Conservation (phyloP, 2,888 invertebrate species). For the Cheilosia scutellata region DNA sequence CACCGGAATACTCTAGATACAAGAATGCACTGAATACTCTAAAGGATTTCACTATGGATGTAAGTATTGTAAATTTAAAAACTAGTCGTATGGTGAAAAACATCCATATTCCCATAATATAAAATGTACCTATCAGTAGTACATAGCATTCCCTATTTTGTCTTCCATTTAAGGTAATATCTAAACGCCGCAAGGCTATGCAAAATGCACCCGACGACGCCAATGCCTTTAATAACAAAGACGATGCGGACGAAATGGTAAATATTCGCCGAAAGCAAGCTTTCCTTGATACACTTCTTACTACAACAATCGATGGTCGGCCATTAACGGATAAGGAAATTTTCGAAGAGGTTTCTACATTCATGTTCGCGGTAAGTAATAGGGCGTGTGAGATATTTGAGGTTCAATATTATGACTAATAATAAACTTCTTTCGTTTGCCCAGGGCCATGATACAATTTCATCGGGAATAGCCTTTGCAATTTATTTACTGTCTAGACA, state of each 20-base stretch:
- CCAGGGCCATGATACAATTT: slow-evolving; percentile 87
- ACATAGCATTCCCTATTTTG: neutral
- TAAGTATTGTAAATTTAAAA: neutral
- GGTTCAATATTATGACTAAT: neutral
- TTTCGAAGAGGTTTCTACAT: slow-evolving; percentile 83
- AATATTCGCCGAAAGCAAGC: slow-evolving; percentile 79
- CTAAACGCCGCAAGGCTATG: slow-evolving; percentile 78
- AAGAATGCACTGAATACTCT: neutral
- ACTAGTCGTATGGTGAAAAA: too few species aligned
- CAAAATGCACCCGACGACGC: neutral
- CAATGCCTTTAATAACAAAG: slow-evolving; percentile 49
- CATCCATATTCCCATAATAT: too few species aligned
- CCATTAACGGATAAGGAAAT: slow-evolving; percentile 80
- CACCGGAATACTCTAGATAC: neutral
- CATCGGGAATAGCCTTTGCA: slow-evolving; percentile 85
- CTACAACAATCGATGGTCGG: slow-evolving; percentile 79
- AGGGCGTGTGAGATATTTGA: too few species aligned
- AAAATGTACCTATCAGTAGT: too few species aligned
- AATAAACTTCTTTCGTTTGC: neutral
- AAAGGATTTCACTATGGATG: neutral
- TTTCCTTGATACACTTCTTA: slow-evolving; percentile 81
- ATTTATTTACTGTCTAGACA: slow-evolving; percentile 85
- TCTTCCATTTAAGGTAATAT: slow-evolving; percentile 78
- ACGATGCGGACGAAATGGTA: slow-evolving; percentile 55
- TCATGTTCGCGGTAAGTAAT: slow-evolving; percentile 80